Evolutionary conservation across 2,113 vertebrate genomes (phyloP).

Genomic region (Myiozetetes cayanensis): DNA sequence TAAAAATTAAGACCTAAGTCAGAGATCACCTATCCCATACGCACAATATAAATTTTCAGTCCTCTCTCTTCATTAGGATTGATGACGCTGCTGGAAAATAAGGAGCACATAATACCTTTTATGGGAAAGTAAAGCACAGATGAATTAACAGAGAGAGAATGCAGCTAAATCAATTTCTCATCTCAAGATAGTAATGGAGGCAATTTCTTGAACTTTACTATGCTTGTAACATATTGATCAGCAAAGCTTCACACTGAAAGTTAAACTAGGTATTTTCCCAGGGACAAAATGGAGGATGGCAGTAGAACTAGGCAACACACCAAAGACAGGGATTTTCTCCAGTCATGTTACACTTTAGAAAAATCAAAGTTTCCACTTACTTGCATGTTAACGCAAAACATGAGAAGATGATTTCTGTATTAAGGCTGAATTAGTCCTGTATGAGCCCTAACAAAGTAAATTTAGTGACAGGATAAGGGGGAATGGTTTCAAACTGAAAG

Average conservation of each 20-base stretch:
- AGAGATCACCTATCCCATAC: constrained; percentile 15
- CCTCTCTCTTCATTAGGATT: constrained; percentile 44
- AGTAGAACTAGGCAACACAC: background rate
- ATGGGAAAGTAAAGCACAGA: constrained; percentile 36
- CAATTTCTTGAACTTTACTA: constrained; percentile 57
- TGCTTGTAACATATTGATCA: constrained; percentile 50
- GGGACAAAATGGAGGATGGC: background rate
- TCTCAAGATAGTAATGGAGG: constrained; percentile 53
- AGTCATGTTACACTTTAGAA: background rate
- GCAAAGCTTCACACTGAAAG: background rate
- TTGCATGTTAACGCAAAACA: background rate
- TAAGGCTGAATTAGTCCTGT: background rate
- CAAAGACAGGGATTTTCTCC: background rate
- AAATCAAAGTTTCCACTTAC: background rate
- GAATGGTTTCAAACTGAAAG: background rate
- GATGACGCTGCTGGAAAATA: constrained; percentile 40
- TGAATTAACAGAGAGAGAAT: constrained; percentile 37
- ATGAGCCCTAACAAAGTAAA: background rate
- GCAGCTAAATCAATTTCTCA: constrained; percentile 64
- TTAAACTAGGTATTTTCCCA: constrained; percentile 18
- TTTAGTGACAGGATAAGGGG: background rate
- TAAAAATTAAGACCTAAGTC: constrained; percentile 45
- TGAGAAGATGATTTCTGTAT: background rate
- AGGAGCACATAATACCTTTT: constrained; percentile 43
- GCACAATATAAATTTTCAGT: constrained; percentile 2